Percentiles rank a stretch among this genome's conserved stretches.
These are phyloP conservation scores for Amphipoea oculea DNA, from an alignment of 2,888 invertebrate genomes.

Conservation along the genomic window DNA sequence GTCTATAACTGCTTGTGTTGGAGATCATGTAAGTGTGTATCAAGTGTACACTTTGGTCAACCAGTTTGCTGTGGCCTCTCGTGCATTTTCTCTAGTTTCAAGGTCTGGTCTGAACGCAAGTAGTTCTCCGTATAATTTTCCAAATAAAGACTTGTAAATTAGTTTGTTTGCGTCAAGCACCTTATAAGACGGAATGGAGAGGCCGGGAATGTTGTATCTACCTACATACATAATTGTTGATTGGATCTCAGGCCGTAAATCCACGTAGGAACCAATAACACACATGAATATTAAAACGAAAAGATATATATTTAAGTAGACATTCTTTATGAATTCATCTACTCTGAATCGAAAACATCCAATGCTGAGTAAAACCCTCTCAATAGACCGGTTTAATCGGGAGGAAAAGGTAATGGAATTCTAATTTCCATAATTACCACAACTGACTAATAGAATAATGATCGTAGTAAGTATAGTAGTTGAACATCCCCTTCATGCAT, in stretches of 20 bases:
- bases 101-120: conserved; percentile 74
- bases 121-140: conserved; percentile 73
- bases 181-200: conserved; percentile 48
- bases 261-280: neutral
- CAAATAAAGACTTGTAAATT: conserved; percentile 75
- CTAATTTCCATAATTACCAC: conserved; percentile 6
- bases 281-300: neutral
- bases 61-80: conserved; percentile 77
- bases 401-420: conserved; percentile 9
- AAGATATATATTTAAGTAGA: neutral
- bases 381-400: conserved; percentile 10
- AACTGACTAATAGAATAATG: conserved; percentile 6
- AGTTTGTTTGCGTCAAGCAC: conserved; percentile 68
- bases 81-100: conserved; percentile 80
- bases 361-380: neutral
- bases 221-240: conserved; percentile 27
- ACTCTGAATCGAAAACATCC: neutral
- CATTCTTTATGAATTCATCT: neutral
- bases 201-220: conserved; percentile 31
- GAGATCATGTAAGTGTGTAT: conserved; percentile 60
- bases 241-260: conserved; percentile 21
- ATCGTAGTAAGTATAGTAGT: neutral
- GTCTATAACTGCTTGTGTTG: conserved; percentile 38
- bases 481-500: neutral
- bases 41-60: conserved; percentile 75